phyloP scores from a whole-genome alignment of 2,113 vertebrate species.

The Pheucticus melanocephalus region DNA sequence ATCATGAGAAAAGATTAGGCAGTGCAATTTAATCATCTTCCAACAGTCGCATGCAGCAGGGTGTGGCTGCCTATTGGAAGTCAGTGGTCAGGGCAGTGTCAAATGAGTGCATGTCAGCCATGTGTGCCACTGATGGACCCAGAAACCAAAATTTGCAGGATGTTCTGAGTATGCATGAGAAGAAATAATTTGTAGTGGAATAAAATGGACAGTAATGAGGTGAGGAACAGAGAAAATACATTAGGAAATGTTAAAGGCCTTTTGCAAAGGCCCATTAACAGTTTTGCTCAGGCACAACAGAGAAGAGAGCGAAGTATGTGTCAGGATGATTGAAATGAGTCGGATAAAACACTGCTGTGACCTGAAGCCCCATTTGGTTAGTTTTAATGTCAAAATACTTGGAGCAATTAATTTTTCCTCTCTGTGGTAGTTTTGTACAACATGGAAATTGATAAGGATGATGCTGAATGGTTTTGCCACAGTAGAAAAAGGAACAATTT shows the following conservation, averaged over 20 bases:
- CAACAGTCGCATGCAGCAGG: constrained; percentile 47
- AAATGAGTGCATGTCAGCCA: background rate
- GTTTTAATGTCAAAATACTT: background rate
- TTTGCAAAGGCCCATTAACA: background rate
- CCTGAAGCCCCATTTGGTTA: background rate
- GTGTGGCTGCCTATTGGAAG: constrained; percentile 11
- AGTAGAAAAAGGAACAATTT: background rate
- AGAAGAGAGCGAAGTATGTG: background rate
- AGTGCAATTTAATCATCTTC: constrained; percentile 43
- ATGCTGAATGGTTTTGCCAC: background rate
- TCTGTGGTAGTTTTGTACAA: background rate
- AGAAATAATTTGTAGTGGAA: background rate
- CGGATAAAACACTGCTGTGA: background rate
- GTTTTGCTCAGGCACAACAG: background rate
- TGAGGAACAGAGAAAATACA: background rate
- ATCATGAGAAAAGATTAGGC: constrained; percentile 47
- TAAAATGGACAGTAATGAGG: background rate
- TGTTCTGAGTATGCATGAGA: background rate
- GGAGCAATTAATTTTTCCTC: background rate
- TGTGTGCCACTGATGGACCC: background rate
- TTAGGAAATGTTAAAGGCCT: background rate
- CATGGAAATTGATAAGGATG: background rate
- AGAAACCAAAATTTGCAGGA: background rate
- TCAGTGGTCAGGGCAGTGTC: background rate
- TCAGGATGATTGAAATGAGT: background rate